A percentile compares a stretch with the other conserved stretches of the same genome.
Evolutionary conservation across 2,113 vertebrate genomes (phyloP).

Genomic region (Phrynosoma blainvillii): DNA sequence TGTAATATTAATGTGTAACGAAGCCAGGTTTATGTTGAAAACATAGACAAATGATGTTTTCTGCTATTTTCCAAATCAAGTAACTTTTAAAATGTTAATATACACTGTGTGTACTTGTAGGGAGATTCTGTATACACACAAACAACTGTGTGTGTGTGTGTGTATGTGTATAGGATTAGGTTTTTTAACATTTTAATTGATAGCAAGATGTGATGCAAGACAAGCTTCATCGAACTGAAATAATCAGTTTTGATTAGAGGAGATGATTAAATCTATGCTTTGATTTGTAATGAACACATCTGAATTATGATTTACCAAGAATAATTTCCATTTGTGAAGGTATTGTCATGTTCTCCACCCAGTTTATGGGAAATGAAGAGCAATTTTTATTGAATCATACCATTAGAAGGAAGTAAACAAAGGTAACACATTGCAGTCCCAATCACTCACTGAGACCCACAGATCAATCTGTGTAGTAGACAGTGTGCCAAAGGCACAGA

Average conservation of each 20-base stretch:
- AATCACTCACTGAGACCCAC: not conserved
- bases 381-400: not conserved
- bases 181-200: not conserved
- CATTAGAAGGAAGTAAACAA: not conserved
- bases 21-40: conserved; percentile 3
- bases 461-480: not conserved
- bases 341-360: too few species aligned
- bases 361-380: not conserved
- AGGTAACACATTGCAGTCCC: not conserved
- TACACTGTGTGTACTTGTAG: not conserved
- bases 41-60: conserved; percentile 25
- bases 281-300: not conserved
- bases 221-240: not conserved
- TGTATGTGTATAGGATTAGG: not conserved
- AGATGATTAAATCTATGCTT: not conserved
- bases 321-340: not conserved
- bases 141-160: too few species aligned
- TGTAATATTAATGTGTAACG: not conserved
- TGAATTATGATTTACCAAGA: not conserved
- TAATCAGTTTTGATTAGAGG: not conserved
- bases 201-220: not conserved
- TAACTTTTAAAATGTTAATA: not conserved
- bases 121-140: not conserved
- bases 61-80: not conserved
- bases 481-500: not conserved